A percentile compares a stretch with the other conserved stretches of the same genome.
phyloP scores from a whole-genome alignment of 2,797 vertebrate species.

The Chiloscyllium punctatum region DNA sequence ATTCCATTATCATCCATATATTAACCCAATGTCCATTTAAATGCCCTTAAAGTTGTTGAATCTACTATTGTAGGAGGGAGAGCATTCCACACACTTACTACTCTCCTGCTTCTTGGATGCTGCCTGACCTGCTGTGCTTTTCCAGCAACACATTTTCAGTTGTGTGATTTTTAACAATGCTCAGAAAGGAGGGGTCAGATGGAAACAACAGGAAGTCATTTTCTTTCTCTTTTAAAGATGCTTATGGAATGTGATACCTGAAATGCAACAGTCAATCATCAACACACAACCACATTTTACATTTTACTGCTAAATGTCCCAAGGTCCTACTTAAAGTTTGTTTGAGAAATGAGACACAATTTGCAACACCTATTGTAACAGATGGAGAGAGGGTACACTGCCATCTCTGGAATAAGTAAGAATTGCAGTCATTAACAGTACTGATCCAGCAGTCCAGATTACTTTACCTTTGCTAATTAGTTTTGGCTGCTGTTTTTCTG shows the following conservation, averaged over 20 bases:
- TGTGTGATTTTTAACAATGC: neutral
- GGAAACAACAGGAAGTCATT: neutral
- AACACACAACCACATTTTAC: neutral
- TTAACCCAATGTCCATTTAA: no score
- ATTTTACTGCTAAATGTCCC: neutral
- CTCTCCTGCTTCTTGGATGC: no score
- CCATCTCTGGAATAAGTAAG: neutral
- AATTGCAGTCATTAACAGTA: neutral
- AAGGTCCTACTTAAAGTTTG: neutral
- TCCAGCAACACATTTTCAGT: no score
- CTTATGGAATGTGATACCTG: neutral
- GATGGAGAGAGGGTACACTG: neutral
- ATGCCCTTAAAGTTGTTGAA: no score
- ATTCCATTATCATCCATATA: no score
- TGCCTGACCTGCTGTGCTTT: no score
- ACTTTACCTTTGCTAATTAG: neutral
- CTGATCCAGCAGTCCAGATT: neutral
- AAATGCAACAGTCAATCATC: neutral
- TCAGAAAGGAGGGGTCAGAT: neutral
- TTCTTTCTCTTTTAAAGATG: neutral
- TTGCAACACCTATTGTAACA: neutral
- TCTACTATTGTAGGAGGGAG: no score
- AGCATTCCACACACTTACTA: no score
- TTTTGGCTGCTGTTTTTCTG: neutral
- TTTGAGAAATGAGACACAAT: neutral